Evolutionary conservation across 2,888 invertebrate genomes (phyloP), one percentile per base, ranked within the genome.

Genomic region (Trachelus troglodyta): DNA sequence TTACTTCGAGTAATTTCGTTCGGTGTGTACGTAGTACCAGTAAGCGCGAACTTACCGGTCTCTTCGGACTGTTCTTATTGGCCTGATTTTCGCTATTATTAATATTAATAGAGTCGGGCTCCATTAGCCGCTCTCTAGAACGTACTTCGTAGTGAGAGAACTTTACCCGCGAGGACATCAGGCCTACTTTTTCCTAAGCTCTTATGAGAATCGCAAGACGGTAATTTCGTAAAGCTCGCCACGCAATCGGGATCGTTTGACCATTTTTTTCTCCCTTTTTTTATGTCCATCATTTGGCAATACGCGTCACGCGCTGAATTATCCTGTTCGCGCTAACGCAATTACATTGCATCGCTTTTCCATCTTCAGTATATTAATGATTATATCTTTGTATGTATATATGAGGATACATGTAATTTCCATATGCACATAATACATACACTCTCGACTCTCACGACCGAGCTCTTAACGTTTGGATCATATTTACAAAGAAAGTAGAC

Each of bases 1-100:
- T 56, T 56, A 2, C 56, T 56, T 56, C 56, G 23, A 23, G 23
- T 56, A 56, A 56, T 56, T 56, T 56, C 56, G 23, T 23, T 56
- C 23, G 56, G 56, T 9, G 56, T 23, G 23, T 23, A 23, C 23
- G 56, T 23, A 56, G 56, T 23, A 56, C 40, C 15, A 56, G 23
- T 23, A 56, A 4, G 77, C 79, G 81, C 81, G 81, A 83, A 81
- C 80, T 73, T 77, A 77, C 80, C 77, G 77, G 73, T 74, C 35
- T 79, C 81, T 85, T 83, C 77, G 81, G 83, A 12, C 34, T 71
- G 77, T 84, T 84, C 85, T 84, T 83, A 85, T 87, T 87, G 86
- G 85, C 87, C 87, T 85, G 86, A 87, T 87, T 87, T 85, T 83
- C 84, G 83, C 83, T 79, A 85, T 84, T 87, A 86, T 85, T 85